Conservation (phyloP, 37 sponge, comb jelly and placozoan species). For the Dysidea cf. avara region DNA sequence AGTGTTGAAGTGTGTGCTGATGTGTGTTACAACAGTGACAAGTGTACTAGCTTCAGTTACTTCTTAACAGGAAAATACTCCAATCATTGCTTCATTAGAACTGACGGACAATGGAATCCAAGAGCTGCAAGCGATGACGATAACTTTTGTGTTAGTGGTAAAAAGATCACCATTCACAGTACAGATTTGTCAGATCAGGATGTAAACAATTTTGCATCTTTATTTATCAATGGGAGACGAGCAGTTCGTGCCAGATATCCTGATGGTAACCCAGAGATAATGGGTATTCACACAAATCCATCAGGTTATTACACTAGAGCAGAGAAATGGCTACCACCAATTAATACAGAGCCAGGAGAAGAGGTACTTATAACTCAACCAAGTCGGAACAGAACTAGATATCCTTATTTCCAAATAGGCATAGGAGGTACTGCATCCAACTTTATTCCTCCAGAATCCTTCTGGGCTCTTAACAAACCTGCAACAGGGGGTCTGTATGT, state of each 20-base stretch:
- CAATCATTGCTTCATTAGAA: constrained; percentile 2
- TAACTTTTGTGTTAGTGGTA: constrained; percentile 5
- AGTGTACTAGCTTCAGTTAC: constrained; percentile 2
- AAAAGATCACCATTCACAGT: not conserved
- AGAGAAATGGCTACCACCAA: constrained; percentile 27
- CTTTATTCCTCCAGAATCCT: constrained; percentile 39
- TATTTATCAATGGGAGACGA: constrained; percentile 48
- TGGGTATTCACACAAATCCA: constrained; percentile 31
- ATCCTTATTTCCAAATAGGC: constrained; percentile 37
- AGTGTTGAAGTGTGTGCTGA: not conserved
- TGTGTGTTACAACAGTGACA: not conserved
- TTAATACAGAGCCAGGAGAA: constrained; percentile 7
- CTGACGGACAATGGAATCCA: not conserved
- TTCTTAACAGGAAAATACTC: not conserved
- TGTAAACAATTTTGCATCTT: constrained; percentile 17
- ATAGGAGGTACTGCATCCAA: constrained; percentile 27
- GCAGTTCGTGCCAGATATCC: constrained; percentile 74
- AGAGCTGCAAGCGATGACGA: not conserved
- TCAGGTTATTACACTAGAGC: constrained; percentile 8
- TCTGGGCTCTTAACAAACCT: constrained; percentile 31
- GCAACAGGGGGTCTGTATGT: constrained; percentile 21
- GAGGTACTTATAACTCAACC: constrained; percentile 31
- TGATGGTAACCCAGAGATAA: constrained; percentile 69
- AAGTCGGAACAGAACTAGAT: not conserved
- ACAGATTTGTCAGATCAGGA: constrained; percentile 16